These are phyloP conservation scores for Hypotaenidia okinawae DNA, from an alignment of 2,797 vertebrate genomes.

Conservation along the genomic window DNA sequence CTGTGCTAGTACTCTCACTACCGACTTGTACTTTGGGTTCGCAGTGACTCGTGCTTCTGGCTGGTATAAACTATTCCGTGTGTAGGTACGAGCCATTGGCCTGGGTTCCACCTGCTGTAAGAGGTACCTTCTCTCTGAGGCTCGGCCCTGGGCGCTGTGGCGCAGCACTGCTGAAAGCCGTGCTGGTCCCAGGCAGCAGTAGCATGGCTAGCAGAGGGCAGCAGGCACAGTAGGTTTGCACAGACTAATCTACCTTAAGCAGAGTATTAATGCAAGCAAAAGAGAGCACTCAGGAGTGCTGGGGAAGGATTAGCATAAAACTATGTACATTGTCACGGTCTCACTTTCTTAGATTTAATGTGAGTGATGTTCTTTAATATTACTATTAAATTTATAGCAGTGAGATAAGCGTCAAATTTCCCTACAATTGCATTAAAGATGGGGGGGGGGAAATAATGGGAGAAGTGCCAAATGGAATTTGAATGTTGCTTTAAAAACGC, in stretches of 20 bases:
- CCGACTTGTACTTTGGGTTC: background rate
- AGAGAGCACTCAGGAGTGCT: background rate
- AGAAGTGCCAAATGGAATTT: constrained; percentile 58
- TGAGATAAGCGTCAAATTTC: constrained; percentile 32
- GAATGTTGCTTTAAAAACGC: constrained; percentile 56
- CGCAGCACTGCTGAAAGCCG: background rate
- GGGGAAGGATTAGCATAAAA: constrained; percentile 2
- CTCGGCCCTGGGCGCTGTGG: background rate
- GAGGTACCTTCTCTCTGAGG: background rate
- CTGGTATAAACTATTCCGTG: background rate
- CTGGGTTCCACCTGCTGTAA: background rate
- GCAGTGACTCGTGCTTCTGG: background rate
- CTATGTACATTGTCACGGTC: background rate
- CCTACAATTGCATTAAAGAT: constrained; percentile 39
- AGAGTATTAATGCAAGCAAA: background rate
- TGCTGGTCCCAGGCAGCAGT: background rate
- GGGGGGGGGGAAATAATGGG: constrained; percentile 11
- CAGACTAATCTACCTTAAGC: background rate
- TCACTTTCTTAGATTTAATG: background rate
- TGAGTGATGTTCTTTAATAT: background rate
- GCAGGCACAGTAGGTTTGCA: background rate
- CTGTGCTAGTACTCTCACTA: background rate
- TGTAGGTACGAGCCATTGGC: background rate
- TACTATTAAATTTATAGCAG: background rate
- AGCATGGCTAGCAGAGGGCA: background rate